Base-by-base conservation (phyloP, 2,113 vertebrate genomes). In the Forbesichthys agassizii region DNA sequence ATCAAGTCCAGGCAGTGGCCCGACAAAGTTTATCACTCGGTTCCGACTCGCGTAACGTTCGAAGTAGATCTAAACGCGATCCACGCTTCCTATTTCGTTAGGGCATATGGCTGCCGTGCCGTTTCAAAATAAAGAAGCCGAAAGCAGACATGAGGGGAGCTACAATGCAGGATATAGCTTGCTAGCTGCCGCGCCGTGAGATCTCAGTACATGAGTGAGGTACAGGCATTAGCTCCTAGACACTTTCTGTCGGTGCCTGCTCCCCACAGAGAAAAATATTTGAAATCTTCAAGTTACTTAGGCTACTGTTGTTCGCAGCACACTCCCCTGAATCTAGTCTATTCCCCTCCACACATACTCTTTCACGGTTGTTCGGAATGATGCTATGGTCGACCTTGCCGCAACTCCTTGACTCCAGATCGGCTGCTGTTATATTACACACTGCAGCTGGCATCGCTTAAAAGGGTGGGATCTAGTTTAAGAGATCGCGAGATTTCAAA, bases 181-280 rank as follows among this genome's bases (percentile, higher is more conserved):
- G 77, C 52, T 83, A 86, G 83, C 86, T 64, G 71, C 67, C 65
- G 27, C 48, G 51, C 33, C 27, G 27, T 16, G 42, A 12, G 36
- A 33, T 61, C 56, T 46, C 66, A 51, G 20, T 74, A 77, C 69
- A 70, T 66, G 68, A 55, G 68, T 7, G 62, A 33, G 20, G 33
- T 33, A 58, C 18, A 58, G 11, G 20, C 27, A 11, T 4, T 33
- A 20, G 9, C 56, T 27, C 56, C 9, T n/a, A n/a, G 5, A n/a
- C 54, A 18, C 16, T 9, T 16, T 9, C 16, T 2, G 13, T 9
- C 54, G 7, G 8, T 9, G 3, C 53, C 12, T n/a, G 1, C 13
- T 9, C 54, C 54, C 13, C 54, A 42, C 27, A 27, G 27, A 27
- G 27, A 27, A 27, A 42, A 7, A 42, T 42, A 42, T 42, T 42